Conservation (phyloP, 2,888 invertebrate genomes). For the Tipula confusa region DNA sequence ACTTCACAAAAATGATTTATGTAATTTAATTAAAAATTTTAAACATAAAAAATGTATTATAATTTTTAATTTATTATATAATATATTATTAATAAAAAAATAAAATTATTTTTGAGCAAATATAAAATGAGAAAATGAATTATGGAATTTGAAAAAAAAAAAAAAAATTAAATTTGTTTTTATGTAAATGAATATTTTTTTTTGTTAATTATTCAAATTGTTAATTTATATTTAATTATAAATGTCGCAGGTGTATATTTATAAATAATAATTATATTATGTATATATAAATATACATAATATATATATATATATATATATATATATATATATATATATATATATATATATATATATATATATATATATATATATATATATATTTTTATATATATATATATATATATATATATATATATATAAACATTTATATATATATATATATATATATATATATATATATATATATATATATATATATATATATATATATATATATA, state of each 20-base stretch:
- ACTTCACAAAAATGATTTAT: not conserved
- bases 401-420: not conserved
- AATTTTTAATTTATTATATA: slow-evolving; percentile 26
- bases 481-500: not conserved
- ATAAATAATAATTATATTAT: slow-evolving; percentile 28
- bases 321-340: not conserved
- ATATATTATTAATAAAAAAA: not conserved
- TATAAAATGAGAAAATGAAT: slow-evolving; percentile 14
- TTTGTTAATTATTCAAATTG: slow-evolving; percentile 29
- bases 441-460: not conserved
- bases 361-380: not conserved
- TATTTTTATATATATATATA: not conserved
- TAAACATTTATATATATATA: not conserved
- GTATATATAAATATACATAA: not conserved
- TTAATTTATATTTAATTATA: slow-evolving; percentile 31
- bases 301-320: not conserved
- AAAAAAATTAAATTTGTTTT: slow-evolving; percentile 27
- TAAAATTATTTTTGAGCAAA: not conserved
- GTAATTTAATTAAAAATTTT: slow-evolving; percentile 7
- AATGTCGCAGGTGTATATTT: slow-evolving; percentile 31
- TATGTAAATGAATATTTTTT: slow-evolving; percentile 30
- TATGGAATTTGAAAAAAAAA: slow-evolving; percentile 28
- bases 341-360: not conserved
- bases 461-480: not conserved
- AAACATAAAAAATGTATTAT: not conserved